Evolutionary conservation across 2,888 invertebrate species (phyloP), one percentile per base, ranked within the genome.

Genomic region (Xiphydria camelus): DNA sequence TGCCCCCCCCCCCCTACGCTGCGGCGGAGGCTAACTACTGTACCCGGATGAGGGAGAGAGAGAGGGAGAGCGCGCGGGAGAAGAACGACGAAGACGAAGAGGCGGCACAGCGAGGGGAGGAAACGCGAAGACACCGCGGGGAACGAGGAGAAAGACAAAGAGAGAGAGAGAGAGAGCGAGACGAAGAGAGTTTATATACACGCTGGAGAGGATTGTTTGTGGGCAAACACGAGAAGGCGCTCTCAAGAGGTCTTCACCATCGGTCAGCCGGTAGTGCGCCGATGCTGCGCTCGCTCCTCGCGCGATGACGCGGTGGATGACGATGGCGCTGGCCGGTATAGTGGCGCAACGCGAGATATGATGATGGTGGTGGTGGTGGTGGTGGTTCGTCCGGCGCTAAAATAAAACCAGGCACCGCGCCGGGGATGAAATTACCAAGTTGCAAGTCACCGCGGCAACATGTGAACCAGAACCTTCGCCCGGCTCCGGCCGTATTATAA

Each of bases 391-490:
- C 40, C 37, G 22, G 51, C 45, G 53, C n/a, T 45, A 45, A 55
- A 55, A 61, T 55, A 54, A 59, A 57, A 58, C 6, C 52, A 59
- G 58, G 58, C 63, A 63, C 53, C 63, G 59, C 59, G 61, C 61
- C 62, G 53, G 61, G 64, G 65, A 67, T 70, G 65, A 73, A 70
- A 72, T 71, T 70, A 70, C 65, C 64, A 68, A 69, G 66, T 57
- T 68, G 68, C 71, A 69, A 71, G 70, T 70, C 70, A 71, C 58
- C 57, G 56, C 53, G 51, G 60, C 51, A 67, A 65, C 62, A 53
- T 57, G 56, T 59, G 56, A 57, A 38, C 35, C 22, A 25, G 21
- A 21, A 45, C 40, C 34, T 45, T 40, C 33, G 41, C 21, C 21
- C 17, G 15, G 26, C 26, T n/a, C 26, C 26, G 14, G 26, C 10